phyloP scores from a whole-genome alignment of 1,140 invertebrate genomes.

The Battus philenor region DNA sequence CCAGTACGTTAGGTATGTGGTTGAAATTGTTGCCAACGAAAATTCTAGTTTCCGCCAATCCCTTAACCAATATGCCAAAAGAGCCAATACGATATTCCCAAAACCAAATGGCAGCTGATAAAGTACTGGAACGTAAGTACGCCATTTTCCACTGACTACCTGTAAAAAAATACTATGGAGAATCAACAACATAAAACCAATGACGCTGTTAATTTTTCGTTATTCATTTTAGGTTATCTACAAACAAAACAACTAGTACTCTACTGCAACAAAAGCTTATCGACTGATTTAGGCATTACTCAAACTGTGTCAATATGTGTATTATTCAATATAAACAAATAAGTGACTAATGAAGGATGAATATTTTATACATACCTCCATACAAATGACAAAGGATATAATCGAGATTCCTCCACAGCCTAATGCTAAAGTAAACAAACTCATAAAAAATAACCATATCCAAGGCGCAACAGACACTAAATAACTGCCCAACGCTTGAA shows the following conservation, averaged over 20 bases:
- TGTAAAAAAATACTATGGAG: conserved; percentile 22
- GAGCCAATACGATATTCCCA: conserved; percentile 79
- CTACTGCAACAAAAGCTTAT: too few relatives aligned
- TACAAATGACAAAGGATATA: conserved; percentile 67
- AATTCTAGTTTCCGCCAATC: conserved; percentile 86
- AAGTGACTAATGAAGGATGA: not conserved
- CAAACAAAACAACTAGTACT: too few relatives aligned
- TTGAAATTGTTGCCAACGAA: conserved; percentile 81
- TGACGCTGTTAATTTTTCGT: too few relatives aligned
- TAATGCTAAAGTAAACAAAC: conserved; percentile 82
- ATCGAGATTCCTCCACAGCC: conserved; percentile 78
- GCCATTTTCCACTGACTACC: conserved; percentile 78
- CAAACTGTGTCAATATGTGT: too few relatives aligned
- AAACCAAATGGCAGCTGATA: conserved; percentile 83
- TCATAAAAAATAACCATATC: conserved; percentile 80
- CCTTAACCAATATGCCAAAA: conserved; percentile 79
- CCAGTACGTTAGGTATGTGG: conserved; percentile 81
- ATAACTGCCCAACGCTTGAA: conserved; percentile 79
- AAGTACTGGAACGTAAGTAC: conserved; percentile 80
- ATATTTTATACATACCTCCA: conserved; percentile 50
- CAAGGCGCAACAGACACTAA: conserved; percentile 78
- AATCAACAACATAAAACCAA: too few relatives aligned
- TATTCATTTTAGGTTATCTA: too few relatives aligned
- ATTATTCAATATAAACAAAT: not conserved
- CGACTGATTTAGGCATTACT: too few relatives aligned